Percentiles rank a stretch among this genome's conserved stretches.
These are phyloP conservation scores for Piprites chloris DNA, from an alignment of 2,113 vertebrate genomes.

Conservation along the genomic window DNA sequence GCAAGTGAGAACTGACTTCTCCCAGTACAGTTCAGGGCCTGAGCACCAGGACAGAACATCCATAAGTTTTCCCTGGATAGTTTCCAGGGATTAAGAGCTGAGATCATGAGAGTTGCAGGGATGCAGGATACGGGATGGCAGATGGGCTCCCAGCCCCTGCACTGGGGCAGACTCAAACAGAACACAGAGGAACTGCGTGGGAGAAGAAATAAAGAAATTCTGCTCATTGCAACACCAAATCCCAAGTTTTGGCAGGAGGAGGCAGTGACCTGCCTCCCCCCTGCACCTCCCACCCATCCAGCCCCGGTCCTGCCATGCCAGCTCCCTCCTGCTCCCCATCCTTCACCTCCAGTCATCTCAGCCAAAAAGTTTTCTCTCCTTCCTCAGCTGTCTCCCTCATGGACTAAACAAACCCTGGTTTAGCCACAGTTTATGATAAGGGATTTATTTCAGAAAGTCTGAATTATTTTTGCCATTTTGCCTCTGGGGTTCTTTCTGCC, in stretches of 20 bases:
- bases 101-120: not conserved
- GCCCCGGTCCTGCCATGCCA: not conserved
- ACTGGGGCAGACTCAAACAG: not conserved
- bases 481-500: not conserved
- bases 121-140: not conserved
- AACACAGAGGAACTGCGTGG: rapidly evolving
- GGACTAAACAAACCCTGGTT: not conserved
- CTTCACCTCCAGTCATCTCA: not conserved
- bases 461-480: not conserved
- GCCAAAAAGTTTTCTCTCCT: not conserved
- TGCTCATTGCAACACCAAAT: rapidly evolving
- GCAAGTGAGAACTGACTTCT: not conserved
- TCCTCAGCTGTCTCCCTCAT: not conserved
- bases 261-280: not conserved
- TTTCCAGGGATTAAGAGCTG: not conserved
- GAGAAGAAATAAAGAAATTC: not conserved
- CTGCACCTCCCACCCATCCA: not conserved
- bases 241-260: not conserved
- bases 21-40: not conserved
- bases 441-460: not conserved
- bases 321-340: not conserved
- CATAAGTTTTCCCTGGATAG: not conserved
- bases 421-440: not conserved
- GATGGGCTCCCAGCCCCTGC: not conserved
- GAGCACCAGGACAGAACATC: not conserved